These are phyloP conservation scores for Mythimna lalbum DNA, from an alignment of 2,888 invertebrate genomes.

Conservation along the genomic window DNA sequence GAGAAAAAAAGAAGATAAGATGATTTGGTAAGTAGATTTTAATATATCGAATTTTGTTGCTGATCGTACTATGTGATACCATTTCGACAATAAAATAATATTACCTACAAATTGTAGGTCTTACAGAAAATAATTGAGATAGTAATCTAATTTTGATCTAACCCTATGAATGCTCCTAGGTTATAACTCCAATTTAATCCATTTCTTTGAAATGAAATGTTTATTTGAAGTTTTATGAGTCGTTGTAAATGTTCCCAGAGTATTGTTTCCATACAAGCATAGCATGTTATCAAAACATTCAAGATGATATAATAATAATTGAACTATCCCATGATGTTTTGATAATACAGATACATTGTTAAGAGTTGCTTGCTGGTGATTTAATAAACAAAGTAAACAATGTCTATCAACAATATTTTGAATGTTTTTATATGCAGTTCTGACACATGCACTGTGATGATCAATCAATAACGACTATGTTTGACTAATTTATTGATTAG, in stretches of 20 bases:
- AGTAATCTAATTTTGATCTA: neutral
- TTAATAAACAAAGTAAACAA: constrained; percentile 48
- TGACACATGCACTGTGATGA: constrained; percentile 4
- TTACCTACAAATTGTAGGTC: neutral
- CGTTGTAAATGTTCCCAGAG: constrained; percentile 48
- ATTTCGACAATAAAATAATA: neutral
- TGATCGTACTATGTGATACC: neutral
- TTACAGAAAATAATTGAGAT: neutral
- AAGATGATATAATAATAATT: constrained; percentile 41
- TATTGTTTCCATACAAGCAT: constrained; percentile 35
- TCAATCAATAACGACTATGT: neutral
- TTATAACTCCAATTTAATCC: neutral
- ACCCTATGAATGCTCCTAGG: constrained; percentile 6
- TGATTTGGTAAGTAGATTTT: constrained; percentile 17
- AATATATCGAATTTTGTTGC: neutral
- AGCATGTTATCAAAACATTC: constrained; percentile 55
- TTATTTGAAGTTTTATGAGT: constrained; percentile 36
- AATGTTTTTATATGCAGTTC: constrained; percentile 24
- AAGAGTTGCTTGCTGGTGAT: constrained; percentile 4
- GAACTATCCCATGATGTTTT: constrained; percentile 59
- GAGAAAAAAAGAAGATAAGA: neutral
- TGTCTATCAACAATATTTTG: constrained; percentile 39
- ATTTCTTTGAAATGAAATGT: constrained; percentile 20
- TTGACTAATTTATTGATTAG: neutral
- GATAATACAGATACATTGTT: constrained; percentile 55